Evolutionary conservation across 1,140 invertebrate genomes (phyloP), one percentile per base, ranked within the genome.

Genomic region (Psix sp.): DNA sequence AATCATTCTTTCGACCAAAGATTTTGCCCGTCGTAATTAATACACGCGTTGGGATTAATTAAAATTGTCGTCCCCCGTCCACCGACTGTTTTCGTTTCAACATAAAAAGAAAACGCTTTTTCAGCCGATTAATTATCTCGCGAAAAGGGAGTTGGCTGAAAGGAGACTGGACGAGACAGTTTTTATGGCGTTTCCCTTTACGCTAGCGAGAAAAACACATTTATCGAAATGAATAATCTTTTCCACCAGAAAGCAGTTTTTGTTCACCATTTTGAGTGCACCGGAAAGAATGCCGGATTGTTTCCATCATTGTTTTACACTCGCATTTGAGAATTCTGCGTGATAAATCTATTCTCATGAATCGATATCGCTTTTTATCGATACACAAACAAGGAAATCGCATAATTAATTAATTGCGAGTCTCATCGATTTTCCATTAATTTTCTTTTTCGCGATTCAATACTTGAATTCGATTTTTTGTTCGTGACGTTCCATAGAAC

Each of bases 31-130:
- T 40, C 36, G 31, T 63, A 73, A 73, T 73, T 73, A 66, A 73
- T 63, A 39, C 48, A 54, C 46, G 59, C 60, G 60, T 48, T 46
- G 21, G 45, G 31, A 73, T 73, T 73, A 66, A 73, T 73, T 73
- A 73, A 73, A 66, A 72, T 63, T 57, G 33, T 16, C 26, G 14
- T 1, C 43, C 18, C 11, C 46, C 6, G 13, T 16, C 13, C 5
- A 10, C 17, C 26, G 4, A 17, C 57, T 48, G 21, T 57, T 72
- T 63, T 59, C 45, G 13, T 51, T 65, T 31, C 13, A 36, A 9
- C 18, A 46, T 48, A 40, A 60, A 65, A 20, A n/a, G 17, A 56
- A 57, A 60, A 54, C 36, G 7, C 52, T 52, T 38, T 52, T 65
- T 48, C 13, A 17, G 31, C 26, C 40, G 60, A 52, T 73, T 73